Conservation (phyloP, 2,888 invertebrate species). For the Trimorus sp. region DNA sequence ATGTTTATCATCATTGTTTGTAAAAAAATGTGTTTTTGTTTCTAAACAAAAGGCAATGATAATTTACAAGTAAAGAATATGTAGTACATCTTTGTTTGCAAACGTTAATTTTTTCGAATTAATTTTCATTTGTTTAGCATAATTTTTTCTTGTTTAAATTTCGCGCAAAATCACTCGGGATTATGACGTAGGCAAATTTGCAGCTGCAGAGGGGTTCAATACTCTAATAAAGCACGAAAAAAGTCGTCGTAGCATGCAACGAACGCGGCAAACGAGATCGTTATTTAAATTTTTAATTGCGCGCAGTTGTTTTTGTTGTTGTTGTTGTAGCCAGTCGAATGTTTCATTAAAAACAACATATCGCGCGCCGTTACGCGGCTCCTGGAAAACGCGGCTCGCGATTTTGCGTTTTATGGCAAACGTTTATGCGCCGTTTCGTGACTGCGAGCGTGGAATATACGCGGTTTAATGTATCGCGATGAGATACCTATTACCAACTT, state of each 20-base stretch:
- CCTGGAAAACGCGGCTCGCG: slow-evolving; percentile 72
- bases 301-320: background rate
- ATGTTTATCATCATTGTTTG: no score
- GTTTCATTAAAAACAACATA: slow-evolving; percentile 65
- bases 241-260: background rate
- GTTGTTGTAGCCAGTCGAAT: slow-evolving; percentile 8
- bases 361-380: slow-evolving; percentile 71
- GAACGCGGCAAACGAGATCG: slow-evolving; percentile 7
- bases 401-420: slow-evolving; percentile 75
- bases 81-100: no score
- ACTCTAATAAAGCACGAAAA: slow-evolving; percentile 18
- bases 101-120: no score
- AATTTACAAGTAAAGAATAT: no score
- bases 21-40: no score
- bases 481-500: slow-evolving; percentile 70
- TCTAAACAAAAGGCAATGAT: no score
- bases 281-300: slow-evolving; percentile 33
- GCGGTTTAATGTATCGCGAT: slow-evolving; percentile 71
- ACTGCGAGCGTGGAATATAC: slow-evolving; percentile 74
- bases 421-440: slow-evolving; percentile 78
- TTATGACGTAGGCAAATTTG: background rate
- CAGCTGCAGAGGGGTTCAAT: background rate
- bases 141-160: no score
- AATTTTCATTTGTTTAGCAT: no score
- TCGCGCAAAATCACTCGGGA: background rate